Percentiles rank a stretch among this genome's conserved stretches.
phyloP scores from a whole-genome alignment of 2,113 vertebrate genomes.

The Rafetus swinhoei region DNA sequence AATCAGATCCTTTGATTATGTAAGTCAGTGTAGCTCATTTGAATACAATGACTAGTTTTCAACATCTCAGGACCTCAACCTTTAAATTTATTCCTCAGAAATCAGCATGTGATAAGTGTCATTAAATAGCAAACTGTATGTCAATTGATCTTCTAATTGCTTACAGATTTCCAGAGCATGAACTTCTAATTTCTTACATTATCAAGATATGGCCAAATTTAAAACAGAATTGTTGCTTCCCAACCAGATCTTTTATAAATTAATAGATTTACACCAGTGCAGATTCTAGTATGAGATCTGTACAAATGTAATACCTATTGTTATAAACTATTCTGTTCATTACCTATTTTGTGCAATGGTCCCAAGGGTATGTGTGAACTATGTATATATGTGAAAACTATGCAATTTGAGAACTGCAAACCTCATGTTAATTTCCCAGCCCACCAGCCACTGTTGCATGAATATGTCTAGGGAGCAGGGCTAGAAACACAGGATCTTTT shows the following conservation, averaged over 20 bases:
- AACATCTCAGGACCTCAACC: background rate
- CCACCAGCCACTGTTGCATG: background rate
- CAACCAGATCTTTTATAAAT: background rate
- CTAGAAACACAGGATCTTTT: background rate
- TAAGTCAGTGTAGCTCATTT: background rate
- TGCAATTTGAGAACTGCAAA: background rate
- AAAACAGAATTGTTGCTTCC: background rate
- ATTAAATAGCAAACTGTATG: conserved; percentile 70
- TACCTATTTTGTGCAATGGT: too few species aligned
- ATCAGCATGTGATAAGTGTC: conserved; percentile 46
- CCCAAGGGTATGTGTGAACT: background rate
- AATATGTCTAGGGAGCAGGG: background rate
- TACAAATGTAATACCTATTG: too few species aligned
- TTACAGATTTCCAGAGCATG: conserved; percentile 58
- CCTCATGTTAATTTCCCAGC: background rate
- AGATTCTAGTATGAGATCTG: too few species aligned
- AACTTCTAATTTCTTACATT: background rate
- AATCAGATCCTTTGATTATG: background rate
- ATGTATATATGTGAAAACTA: background rate
- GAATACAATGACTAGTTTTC: background rate
- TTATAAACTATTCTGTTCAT: too few species aligned
- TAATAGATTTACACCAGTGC: background rate
- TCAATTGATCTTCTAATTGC: conserved; percentile 65
- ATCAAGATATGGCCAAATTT: background rate
- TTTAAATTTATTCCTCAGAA: conserved; percentile 36